These are phyloP conservation scores for Phalacrocorax aristotelis DNA, from an alignment of 2,113 vertebrate genomes.

Conservation along the genomic window DNA sequence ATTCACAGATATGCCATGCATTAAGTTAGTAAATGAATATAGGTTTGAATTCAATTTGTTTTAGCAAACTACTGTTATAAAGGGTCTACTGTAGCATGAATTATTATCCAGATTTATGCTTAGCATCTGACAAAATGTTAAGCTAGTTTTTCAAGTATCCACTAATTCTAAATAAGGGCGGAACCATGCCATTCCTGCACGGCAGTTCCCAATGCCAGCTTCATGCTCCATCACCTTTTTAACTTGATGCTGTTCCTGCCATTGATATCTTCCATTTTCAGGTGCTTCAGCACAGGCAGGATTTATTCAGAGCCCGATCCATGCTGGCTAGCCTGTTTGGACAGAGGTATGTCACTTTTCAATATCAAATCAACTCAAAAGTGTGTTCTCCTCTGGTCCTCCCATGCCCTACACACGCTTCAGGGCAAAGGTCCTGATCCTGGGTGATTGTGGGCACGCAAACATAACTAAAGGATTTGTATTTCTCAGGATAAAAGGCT, in stretches of 20 bases:
- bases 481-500: neutral
- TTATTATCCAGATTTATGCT: conserved; percentile 62
- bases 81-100: conserved; percentile 37
- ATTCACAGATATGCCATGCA: conserved; percentile 57
- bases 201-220: neutral
- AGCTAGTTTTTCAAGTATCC: conserved; percentile 42
- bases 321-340: neutral
- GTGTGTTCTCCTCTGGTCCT: neutral
- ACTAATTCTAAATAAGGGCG: neutral
- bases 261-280: neutral
- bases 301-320: neutral
- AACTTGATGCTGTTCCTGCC: neutral
- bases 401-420: neutral
- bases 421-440: neutral
- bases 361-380: neutral
- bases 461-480: neutral
- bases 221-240: neutral
- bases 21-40: conserved; percentile 66
- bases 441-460: neutral
- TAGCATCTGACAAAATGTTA: conserved; percentile 24
- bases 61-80: conserved; percentile 57
- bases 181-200: neutral
- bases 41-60: conserved; percentile 65
- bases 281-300: neutral
- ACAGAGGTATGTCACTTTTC: neutral